phyloP scores from a whole-genome alignment of 2,113 vertebrate genomes.

The Oreochromis spilurus region DNA sequence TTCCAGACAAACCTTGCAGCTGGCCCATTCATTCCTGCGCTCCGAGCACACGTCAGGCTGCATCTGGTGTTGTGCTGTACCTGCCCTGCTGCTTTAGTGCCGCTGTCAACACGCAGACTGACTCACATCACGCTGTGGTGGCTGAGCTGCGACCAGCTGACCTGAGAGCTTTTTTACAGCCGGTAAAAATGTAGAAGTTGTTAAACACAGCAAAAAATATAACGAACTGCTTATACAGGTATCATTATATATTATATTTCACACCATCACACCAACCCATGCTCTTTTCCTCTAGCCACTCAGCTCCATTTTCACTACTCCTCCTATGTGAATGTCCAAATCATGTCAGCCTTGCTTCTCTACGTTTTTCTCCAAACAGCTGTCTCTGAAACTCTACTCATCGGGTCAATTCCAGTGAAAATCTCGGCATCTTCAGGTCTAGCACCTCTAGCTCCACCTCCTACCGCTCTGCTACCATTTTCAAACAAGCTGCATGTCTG shows the following conservation, averaged over 20 bases:
- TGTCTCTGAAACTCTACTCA: neutral
- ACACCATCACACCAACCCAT: neutral
- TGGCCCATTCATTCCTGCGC: slow-evolving; percentile 17
- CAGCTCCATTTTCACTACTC: neutral
- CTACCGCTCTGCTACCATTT: neutral
- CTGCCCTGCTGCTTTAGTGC: slow-evolving; percentile 8
- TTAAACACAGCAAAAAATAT: neutral
- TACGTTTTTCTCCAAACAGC: neutral
- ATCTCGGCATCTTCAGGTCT: neutral
- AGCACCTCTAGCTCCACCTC: neutral
- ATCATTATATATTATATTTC: neutral
- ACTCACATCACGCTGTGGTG: neutral
- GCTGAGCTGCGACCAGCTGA: slow-evolving; percentile 16
- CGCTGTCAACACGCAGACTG: slow-evolving; percentile 37
- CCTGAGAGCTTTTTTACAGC: neutral
- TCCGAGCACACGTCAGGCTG: neutral
- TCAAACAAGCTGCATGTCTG: neutral
- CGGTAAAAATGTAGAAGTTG: neutral
- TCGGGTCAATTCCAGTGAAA: neutral
- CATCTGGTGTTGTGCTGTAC: neutral
- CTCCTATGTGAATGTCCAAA: neutral
- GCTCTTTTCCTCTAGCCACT: neutral
- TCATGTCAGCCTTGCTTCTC: neutral
- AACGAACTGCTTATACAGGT: neutral
- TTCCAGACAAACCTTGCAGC: neutral